Conservation (phyloP, 2,113 vertebrate species). For the Pholis gunnellus region DNA sequence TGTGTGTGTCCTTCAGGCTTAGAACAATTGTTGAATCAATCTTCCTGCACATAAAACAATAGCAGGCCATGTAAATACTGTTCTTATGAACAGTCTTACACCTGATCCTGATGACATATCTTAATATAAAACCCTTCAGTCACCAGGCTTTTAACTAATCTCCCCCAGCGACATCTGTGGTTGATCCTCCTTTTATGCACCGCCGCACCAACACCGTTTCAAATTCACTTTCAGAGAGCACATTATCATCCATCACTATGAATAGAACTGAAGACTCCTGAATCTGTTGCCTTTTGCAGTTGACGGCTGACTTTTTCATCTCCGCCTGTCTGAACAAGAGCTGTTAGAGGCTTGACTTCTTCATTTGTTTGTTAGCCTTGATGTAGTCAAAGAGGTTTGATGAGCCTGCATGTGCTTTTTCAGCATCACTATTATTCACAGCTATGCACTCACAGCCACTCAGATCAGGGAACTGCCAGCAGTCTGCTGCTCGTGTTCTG, state of each 20-base stretch:
- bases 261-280: neutral
- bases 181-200: neutral
- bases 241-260: neutral
- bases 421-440: neutral
- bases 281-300: neutral
- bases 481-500: neutral
- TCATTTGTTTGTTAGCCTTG: constrained; percentile 31
- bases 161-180: neutral
- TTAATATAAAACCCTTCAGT: neutral
- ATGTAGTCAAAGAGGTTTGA: constrained; percentile 1
- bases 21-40: neutral
- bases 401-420: constrained; percentile 1
- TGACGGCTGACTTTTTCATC: constrained; percentile 8
- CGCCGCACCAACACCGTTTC: neutral
- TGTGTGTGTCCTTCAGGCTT: neutral
- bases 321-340: neutral
- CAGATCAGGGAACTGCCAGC: neutral
- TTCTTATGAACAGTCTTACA: too few relatives aligned
- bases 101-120: neutral
- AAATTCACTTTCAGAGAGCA: neutral
- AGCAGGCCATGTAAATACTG: neutral
- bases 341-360: neutral
- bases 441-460: neutral
- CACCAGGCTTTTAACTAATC: neutral
- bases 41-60: neutral